Evolutionary conservation across 2,888 invertebrate species (phyloP).

Genomic region (Heliconius ethilla): DNA sequence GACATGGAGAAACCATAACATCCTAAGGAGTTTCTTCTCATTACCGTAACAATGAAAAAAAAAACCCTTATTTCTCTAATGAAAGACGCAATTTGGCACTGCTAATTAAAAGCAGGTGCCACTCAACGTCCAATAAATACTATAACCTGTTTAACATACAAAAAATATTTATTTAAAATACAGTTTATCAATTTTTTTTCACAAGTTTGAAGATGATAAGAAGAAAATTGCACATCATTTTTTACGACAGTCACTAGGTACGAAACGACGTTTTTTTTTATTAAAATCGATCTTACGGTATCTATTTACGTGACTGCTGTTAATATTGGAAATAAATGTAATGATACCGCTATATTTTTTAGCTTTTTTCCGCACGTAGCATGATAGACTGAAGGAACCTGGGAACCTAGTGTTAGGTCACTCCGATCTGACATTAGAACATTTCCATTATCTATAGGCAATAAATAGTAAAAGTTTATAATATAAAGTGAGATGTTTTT

Average conservation of each 20-base stretch:
- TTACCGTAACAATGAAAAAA: too few relatives aligned
- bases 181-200: not conserved
- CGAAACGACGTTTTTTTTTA: not conserved
- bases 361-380: too few relatives aligned
- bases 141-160: not conserved
- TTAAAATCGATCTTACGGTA: slow-evolving; percentile 1
- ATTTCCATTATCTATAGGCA: too few relatives aligned
- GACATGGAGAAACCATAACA: too few relatives aligned
- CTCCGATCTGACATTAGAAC: too few relatives aligned
- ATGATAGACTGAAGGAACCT: too few relatives aligned
- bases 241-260: not conserved
- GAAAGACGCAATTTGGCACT: not conserved
- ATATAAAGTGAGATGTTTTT: not conserved
- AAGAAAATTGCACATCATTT: not conserved
- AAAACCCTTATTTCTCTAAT: not conserved
- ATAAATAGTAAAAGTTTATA: too few relatives aligned
- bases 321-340: not conserved
- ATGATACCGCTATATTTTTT: too few relatives aligned
- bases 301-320: not conserved
- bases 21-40: too few relatives aligned
- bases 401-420: too few relatives aligned
- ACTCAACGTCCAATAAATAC: not conserved
- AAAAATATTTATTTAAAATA: not conserved
- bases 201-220: not conserved
- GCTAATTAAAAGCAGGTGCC: not conserved